Evolutionary conservation across 2,113 vertebrate species (phyloP).

Genomic region (Chloroceryle aenea): DNA sequence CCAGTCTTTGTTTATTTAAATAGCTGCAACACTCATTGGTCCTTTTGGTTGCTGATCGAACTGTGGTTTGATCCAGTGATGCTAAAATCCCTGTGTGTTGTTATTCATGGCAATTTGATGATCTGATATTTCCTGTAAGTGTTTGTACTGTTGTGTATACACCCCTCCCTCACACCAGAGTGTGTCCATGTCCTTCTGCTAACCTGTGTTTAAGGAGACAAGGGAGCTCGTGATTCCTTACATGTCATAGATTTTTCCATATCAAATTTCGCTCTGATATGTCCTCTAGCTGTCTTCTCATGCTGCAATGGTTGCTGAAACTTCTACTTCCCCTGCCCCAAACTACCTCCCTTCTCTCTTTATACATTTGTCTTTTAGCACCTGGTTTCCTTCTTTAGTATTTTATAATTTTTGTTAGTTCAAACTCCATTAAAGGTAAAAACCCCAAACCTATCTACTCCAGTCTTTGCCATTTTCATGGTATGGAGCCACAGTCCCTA

Average conservation of each 20-base stretch:
- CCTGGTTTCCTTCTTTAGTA: background rate
- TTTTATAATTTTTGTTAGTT: background rate
- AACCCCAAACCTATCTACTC: rapidly evolving
- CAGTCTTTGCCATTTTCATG: background rate
- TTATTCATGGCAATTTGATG: background rate
- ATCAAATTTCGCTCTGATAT: background rate
- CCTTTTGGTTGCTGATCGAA: background rate
- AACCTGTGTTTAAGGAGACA: background rate
- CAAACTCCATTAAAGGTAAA: background rate
- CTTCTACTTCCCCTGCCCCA: background rate
- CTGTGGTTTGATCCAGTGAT: background rate
- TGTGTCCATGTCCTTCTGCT: background rate
- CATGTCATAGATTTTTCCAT: background rate
- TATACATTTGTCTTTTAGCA: background rate
- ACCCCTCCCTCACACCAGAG: background rate
- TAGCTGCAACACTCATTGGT: background rate
- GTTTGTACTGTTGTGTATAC: background rate
- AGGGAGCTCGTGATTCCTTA: background rate
- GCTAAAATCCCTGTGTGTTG: background rate
- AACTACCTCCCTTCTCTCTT: background rate
- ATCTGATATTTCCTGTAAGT: background rate
- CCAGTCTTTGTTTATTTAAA: background rate
- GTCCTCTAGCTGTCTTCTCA: background rate
- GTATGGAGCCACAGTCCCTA: background rate
- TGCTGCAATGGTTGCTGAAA: background rate